phyloP scores from a whole-genome alignment of 2,797 vertebrate species.

The Halcyon leucocephala region DNA sequence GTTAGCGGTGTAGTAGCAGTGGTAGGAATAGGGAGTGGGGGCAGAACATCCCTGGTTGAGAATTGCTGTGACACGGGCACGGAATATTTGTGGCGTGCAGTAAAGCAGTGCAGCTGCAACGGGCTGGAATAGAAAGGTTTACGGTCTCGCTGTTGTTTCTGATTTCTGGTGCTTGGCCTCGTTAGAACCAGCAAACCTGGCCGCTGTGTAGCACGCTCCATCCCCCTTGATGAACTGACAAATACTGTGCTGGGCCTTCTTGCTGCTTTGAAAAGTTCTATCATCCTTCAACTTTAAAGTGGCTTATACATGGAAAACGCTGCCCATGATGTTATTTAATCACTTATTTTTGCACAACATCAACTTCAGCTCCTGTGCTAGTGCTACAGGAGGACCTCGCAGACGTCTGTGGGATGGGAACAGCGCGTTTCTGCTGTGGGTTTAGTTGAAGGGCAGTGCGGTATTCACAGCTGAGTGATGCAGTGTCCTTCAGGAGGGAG shows the following conservation, averaged over 20 bases:
- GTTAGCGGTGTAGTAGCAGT: no score
- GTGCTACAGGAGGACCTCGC: background rate
- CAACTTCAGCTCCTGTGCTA: background rate
- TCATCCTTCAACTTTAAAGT: background rate
- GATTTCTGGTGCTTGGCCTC: background rate
- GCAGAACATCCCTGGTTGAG: background rate
- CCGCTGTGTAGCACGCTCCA: background rate
- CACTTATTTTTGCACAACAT: background rate
- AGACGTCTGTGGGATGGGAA: background rate
- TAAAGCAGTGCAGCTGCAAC: background rate
- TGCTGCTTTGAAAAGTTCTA: no score
- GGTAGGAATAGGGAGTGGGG: background rate
- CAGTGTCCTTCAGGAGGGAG: background rate
- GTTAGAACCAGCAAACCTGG: background rate
- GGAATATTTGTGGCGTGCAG: rapidly evolving
- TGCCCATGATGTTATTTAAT: background rate
- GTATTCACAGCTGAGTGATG: background rate
- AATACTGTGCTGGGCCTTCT: background rate
- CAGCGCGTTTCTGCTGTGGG: background rate
- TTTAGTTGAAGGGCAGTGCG: background rate
- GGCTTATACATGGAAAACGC: background rate
- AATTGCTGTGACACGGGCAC: background rate
- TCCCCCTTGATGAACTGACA: background rate
- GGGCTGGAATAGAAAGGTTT: no score
- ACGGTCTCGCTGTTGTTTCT: background rate